Conservation (phyloP, 2,888 invertebrate genomes). For the Priocnemis perturbator region DNA sequence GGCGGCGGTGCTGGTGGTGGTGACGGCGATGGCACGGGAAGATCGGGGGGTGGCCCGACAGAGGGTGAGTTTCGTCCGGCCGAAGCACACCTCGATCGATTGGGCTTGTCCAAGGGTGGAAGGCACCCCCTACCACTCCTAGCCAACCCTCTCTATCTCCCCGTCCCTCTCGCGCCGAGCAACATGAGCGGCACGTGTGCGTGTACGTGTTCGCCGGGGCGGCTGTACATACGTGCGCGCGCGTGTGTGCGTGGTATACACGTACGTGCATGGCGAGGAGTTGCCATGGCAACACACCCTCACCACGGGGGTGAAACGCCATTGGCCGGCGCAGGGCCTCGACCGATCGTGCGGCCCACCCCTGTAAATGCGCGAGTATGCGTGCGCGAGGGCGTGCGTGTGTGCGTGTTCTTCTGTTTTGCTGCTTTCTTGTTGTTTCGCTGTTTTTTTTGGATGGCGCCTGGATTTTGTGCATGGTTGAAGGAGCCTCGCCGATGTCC, state of each 20-base stretch:
- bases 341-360: conserved; percentile 63
- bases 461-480: too few relatives aligned
- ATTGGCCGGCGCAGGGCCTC: conserved; percentile 72
- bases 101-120: conserved; percentile 75
- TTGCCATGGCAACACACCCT: conserved; percentile 73
- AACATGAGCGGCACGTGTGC: conserved; percentile 52
- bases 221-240: conserved; percentile 36
- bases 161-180: conserved; percentile 32
- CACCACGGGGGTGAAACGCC: conserved; percentile 74
- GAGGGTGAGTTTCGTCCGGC: conserved; percentile 73
- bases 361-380: conserved; percentile 30
- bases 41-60: conserved; percentile 43
- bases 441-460: too few relatives aligned
- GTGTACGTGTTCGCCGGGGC: conserved; percentile 46
- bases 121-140: conserved; percentile 43
- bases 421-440: too few relatives aligned
- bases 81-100: conserved; percentile 75
- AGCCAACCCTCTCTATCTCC: conserved; percentile 27
- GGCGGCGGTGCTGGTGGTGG: conserved; percentile 45
- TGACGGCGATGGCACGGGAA: conserved; percentile 42
- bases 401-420: conserved; percentile 11
- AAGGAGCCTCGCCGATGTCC: too few relatives aligned
- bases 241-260: conserved; percentile 29
- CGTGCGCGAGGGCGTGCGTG: conserved; percentile 14
- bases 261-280: conserved; percentile 66